phyloP scores from a whole-genome alignment of 2,888 invertebrate species.

The Hylaea fasciaria region DNA sequence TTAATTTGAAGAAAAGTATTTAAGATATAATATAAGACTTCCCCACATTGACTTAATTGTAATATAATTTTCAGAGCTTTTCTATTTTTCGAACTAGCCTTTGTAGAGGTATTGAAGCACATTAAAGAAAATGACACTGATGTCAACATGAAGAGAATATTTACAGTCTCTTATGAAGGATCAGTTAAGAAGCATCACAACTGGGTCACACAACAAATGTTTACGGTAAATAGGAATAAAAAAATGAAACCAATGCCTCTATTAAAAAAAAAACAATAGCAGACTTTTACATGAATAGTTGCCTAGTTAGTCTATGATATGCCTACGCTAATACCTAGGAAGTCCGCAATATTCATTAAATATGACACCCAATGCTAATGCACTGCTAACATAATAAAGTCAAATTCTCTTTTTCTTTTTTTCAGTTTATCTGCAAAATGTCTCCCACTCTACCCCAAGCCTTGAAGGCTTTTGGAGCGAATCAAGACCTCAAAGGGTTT shows the following conservation, averaged over 20 bases:
- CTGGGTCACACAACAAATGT: conserved; percentile 90
- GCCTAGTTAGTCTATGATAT: too few species aligned
- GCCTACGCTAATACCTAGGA: too few species aligned
- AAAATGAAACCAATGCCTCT: too few species aligned
- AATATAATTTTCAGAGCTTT: conserved; percentile 79
- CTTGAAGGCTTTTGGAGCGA: conserved; percentile 77
- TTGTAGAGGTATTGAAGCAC: conserved; percentile 83
- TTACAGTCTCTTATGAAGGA: conserved; percentile 88
- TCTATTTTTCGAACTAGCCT: conserved; percentile 85
- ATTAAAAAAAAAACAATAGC: too few species aligned
- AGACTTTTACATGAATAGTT: too few species aligned
- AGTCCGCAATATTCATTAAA: too few species aligned
- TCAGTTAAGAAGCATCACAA: conserved; percentile 90
- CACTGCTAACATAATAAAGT: too few species aligned
- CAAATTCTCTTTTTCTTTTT: too few species aligned
- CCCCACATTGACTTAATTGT: too few species aligned
- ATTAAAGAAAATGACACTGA: conserved; percentile 70
- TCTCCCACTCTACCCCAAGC: conserved; percentile 86
- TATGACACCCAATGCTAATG: too few species aligned
- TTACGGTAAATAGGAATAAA: conserved; percentile 82
- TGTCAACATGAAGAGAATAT: conserved; percentile 86
- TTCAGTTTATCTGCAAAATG: conserved; percentile 87
- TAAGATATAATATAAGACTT: too few species aligned
- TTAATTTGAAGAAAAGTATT: too few species aligned
- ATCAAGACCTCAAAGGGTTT: conserved; percentile 66